Conservation (phyloP, 1,140 invertebrate genomes). For the Macrosteles quadrilineatus region DNA sequence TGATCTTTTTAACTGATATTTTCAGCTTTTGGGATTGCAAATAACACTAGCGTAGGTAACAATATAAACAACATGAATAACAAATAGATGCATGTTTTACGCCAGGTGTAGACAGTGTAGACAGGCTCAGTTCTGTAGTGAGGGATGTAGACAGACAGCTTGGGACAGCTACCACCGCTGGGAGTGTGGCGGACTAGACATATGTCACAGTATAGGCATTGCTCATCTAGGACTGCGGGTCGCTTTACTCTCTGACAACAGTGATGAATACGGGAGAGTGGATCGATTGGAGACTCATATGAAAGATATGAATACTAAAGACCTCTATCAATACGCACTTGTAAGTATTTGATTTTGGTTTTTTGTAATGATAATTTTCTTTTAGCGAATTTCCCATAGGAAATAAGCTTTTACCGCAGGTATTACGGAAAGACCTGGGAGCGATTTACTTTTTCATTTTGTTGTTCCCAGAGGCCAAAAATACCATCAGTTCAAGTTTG, state of each 20-base stretch:
- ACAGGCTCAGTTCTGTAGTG: constrained; percentile 65
- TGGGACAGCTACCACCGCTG: constrained; percentile 67
- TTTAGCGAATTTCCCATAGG: no score
- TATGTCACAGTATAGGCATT: constrained; percentile 71
- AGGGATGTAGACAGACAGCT: constrained; percentile 60
- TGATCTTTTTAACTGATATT: no score
- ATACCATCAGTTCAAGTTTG: no score
- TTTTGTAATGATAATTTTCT: not conserved
- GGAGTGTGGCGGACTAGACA: constrained; percentile 68
- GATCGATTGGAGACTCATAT: constrained; percentile 63
- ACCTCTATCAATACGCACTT: constrained; percentile 65
- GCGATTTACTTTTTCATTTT: not conserved
- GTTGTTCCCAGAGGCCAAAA: no score
- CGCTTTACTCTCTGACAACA: constrained; percentile 51
- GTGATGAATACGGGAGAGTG: constrained; percentile 49
- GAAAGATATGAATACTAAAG: constrained; percentile 58
- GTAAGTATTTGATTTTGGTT: constrained; percentile 52
- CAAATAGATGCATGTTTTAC: no score
- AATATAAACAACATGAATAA: no score
- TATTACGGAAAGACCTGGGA: not conserved
- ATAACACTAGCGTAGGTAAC: no score
- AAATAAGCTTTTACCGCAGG: no score
- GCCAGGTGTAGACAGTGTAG: constrained; percentile 64
- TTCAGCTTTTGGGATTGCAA: no score
- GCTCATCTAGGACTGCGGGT: constrained; percentile 72